Conservation (phyloP, 2,797 vertebrate species). For the Xenops minutus region DNA sequence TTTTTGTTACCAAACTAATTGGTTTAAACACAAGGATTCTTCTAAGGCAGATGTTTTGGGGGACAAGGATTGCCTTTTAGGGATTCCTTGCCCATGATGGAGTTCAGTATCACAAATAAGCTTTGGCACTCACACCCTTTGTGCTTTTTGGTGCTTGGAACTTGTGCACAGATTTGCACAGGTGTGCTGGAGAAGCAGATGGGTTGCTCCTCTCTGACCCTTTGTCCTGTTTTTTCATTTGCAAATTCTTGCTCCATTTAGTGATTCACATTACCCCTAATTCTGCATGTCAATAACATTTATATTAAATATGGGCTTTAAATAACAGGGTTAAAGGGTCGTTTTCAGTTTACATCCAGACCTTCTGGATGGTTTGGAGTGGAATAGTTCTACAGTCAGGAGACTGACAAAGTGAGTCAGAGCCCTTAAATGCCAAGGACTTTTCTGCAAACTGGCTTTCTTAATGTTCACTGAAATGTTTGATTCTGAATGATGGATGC, state of each 20-base stretch:
- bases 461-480: neutral
- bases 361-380: neutral
- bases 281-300: neutral
- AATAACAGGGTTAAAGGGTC: neutral
- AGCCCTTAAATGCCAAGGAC: conserved; percentile 4
- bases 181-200: neutral
- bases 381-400: neutral
- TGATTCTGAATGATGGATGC: neutral
- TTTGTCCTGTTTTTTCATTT: neutral
- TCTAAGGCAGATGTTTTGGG: neutral
- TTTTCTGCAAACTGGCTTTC: neutral
- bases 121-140: neutral
- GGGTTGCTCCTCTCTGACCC: neutral
- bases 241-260: neutral
- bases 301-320: neutral
- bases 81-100: neutral
- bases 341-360: neutral
- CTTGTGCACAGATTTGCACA: neutral
- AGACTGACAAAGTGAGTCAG: neutral
- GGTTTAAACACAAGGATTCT: neutral
- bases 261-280: neutral
- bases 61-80: neutral
- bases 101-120: neutral
- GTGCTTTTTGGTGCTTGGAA: neutral
- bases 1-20: neutral